Evolutionary conservation across 2,888 invertebrate genomes (phyloP), one percentile per base, ranked within the genome.

Genomic region (Steinernema scapterisci): DNA sequence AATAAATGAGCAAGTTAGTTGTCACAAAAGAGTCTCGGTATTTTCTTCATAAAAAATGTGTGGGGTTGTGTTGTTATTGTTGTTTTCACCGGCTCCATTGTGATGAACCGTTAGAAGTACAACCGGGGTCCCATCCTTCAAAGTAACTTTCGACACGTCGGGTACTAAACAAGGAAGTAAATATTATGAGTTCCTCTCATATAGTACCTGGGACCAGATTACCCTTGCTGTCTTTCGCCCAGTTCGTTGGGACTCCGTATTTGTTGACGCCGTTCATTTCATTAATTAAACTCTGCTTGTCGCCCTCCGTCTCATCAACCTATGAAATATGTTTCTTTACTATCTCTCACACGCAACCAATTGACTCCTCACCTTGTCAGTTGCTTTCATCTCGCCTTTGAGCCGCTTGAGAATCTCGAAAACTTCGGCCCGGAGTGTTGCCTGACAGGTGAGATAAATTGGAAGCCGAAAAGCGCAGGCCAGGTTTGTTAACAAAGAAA

Each of bases 391-490:
- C n/a, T 63, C 63, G 16, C 63, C 63, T 31, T 16, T 63, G 31
- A 63, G 27, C 2, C 1, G 73, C 73, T 75, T 74, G 70, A 84
- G 70, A 11, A 81, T 77, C n/a, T 77, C 80, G 23, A 78, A 73
- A n/a, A 80, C 75, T 73, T 80, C 80, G 6, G 79, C 75, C 13
- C 85, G 78, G 7, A 85, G 77, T 16, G 79, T 77, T 16, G 81
- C 75, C 48, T 80, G 80, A 51, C 80, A 80, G 73, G 78, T 77
- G n/a, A 84, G 70, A 73, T 85, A 85, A 73, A 86, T 86, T 7
- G 84, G 84, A 13, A 86, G 80, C 43, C 86, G 84, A 63, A 82
- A 82, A 46, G 85, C 85, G 71, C 86, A 85, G 0, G 85, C 85
- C 75, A 84, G 74, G 5, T 83, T 82, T 13, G 85, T 84, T 63